Conservation (phyloP, 2,888 invertebrate species). For the Thereva nobilitata region DNA sequence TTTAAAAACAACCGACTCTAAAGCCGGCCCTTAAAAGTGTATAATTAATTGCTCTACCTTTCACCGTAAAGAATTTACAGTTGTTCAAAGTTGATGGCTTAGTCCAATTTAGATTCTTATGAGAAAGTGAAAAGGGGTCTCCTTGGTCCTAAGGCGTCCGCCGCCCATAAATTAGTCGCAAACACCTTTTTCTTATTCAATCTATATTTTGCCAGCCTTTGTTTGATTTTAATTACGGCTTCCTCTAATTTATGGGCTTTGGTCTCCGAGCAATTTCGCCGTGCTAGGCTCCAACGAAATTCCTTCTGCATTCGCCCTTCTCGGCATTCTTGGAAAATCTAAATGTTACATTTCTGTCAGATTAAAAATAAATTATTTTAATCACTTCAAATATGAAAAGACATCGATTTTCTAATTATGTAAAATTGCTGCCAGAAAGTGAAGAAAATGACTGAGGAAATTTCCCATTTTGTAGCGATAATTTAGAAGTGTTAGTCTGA, state of each 20-base stretch:
- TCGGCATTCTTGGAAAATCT: no score
- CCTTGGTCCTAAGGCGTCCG: constrained; percentile 3
- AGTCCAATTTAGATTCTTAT: background rate
- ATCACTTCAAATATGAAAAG: no score
- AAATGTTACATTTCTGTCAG: no score
- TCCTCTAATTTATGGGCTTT: constrained; percentile 15
- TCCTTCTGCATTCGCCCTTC: no score
- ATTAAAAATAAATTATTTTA: no score
- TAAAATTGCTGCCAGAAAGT: no score
- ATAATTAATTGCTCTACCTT: constrained; percentile 26
- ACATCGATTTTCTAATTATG: no score
- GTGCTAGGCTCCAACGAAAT: no score
- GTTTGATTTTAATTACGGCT: constrained; percentile 28
- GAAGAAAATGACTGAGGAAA: no score
- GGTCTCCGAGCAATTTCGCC: constrained; percentile 8
- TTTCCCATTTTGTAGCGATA: no score
- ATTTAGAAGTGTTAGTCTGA: no score
- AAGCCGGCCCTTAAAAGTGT: constrained; percentile 24
- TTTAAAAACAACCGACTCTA: constrained; percentile 17
- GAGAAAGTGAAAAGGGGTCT: background rate
- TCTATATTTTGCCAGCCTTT: constrained; percentile 23
- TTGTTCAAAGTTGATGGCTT: constrained; percentile 5
- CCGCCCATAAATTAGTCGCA: constrained; percentile 27
- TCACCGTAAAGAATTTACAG: constrained; percentile 12
- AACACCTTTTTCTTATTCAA: constrained; percentile 24